Evolutionary conservation across 2,888 invertebrate species (phyloP), one percentile per base, ranked within the genome.

Genomic region (Erebia epiphron): DNA sequence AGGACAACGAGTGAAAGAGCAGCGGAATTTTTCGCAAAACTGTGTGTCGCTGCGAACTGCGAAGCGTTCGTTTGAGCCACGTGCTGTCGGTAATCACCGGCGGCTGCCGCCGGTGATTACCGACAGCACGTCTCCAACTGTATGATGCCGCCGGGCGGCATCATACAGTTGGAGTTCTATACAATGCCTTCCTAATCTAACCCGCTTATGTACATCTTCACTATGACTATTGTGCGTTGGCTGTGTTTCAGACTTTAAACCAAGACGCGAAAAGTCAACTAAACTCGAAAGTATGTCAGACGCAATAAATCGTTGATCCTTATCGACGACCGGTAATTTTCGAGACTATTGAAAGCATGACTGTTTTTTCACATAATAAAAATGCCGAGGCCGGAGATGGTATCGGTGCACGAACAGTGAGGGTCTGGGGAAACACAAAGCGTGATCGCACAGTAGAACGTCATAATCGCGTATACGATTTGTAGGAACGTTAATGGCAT

Each of bases 211-310:
- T 26, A 26, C 26, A 26, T 26, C 26, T 26, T 26, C 26, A 26
- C 26, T 35, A 35, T 35, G 5, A 35, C 35, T 35, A 35, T 35
- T 35, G n/a, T 10, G 16, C n/a, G 8, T 52, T 9, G 7, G 18
- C 10, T 18, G 10, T 18, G 54, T 54, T 54, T 18, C 54, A 16
- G 10, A 10, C 54, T 54, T 54, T 41, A 16, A 41, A 54, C 14
- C 80, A 75, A 75, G 67, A 66, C 83, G 84, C 78, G 78, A 75
- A 80, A 79, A 85, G 46, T 49, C 62, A 14, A 49, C 62, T 9
- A 62, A 62, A 62, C 62, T 49, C 83, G 85, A 87, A 88, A 86
- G 84, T 87, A 82, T 89, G 89, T 87, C 89, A 84, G 77, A 74
- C 75, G 80, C 78, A 81, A 84, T 86, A 83, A 83, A 82, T 82